Percentiles rank a stretch among this genome's conserved stretches.
Evolutionary conservation across 2,797 vertebrate genomes (phyloP).

Genomic region (Myotis vivesi): DNA sequence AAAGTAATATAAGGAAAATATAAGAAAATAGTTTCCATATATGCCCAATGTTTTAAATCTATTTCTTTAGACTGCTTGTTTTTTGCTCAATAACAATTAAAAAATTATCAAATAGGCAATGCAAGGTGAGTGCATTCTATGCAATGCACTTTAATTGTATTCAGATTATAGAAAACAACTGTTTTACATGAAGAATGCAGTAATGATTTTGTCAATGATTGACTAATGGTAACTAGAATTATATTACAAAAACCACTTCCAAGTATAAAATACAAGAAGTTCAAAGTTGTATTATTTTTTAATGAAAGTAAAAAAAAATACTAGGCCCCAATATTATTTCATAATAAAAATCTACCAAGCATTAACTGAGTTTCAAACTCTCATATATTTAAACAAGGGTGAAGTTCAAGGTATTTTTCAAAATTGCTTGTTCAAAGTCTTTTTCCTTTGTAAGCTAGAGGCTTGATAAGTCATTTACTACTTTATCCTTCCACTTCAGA

Average conservation of each 20-base stretch:
- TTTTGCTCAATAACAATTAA: background rate
- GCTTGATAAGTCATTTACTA: background rate
- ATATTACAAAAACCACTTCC: background rate
- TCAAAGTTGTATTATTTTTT: background rate
- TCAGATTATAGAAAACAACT: background rate
- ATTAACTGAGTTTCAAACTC: background rate
- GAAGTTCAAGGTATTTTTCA: background rate
- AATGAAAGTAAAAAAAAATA: background rate
- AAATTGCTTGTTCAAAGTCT: background rate
- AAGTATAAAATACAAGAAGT: background rate
- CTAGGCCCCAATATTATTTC: background rate
- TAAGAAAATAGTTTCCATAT: background rate
- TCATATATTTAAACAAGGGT: background rate
- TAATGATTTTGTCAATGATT: background rate
- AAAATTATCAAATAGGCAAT: background rate
- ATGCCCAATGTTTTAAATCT: background rate
- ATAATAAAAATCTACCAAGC: background rate
- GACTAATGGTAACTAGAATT: background rate
- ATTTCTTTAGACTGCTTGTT: background rate
- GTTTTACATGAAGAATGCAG: background rate
- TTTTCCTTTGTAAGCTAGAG: background rate
- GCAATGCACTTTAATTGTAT: background rate
- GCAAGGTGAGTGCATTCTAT: background rate
- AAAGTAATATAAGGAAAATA: too few species aligned
- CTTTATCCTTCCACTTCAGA: background rate